phyloP scores from a whole-genome alignment of 2,113 vertebrate genomes.

The Eudyptes chrysolophus region DNA sequence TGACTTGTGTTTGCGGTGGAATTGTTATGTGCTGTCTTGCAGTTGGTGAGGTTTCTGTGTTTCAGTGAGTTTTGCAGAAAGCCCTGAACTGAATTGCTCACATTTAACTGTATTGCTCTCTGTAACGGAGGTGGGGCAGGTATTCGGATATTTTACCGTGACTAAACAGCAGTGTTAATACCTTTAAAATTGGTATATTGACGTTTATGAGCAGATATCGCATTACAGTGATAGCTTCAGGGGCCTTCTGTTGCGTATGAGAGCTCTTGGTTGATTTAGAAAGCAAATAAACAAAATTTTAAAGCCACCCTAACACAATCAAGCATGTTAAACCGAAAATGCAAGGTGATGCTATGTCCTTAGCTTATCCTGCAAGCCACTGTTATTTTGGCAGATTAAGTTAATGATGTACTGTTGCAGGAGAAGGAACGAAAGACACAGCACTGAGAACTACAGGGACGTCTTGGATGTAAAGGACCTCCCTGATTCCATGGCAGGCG shows the following conservation, averaged over 20 bases:
- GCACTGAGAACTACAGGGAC: accelerated
- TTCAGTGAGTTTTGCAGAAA: not conserved
- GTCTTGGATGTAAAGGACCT: not conserved
- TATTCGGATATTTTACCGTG: not conserved
- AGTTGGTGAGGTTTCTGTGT: not conserved
- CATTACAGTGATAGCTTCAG: constrained; percentile 10
- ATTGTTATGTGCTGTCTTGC: not conserved
- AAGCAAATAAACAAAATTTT: constrained; percentile 15
- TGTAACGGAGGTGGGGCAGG: not conserved
- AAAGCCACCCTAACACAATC: not conserved
- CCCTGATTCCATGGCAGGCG: not conserved
- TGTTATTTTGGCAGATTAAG: not conserved
- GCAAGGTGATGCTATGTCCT: not conserved
- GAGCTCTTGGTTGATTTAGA: not conserved
- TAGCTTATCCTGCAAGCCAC: not conserved
- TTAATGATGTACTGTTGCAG: not conserved
- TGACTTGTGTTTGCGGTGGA: not conserved
- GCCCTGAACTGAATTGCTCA: not conserved
- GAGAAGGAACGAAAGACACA: not conserved
- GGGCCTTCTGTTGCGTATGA: not conserved
- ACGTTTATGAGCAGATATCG: not conserved
- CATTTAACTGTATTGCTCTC: not conserved
- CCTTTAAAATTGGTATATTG: constrained; percentile 31
- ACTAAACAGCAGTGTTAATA: not conserved
- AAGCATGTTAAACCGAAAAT: not conserved